These are phyloP conservation scores for Perodicticus potto DNA, from an alignment of 2,797 vertebrate species.

Conservation along the genomic window DNA sequence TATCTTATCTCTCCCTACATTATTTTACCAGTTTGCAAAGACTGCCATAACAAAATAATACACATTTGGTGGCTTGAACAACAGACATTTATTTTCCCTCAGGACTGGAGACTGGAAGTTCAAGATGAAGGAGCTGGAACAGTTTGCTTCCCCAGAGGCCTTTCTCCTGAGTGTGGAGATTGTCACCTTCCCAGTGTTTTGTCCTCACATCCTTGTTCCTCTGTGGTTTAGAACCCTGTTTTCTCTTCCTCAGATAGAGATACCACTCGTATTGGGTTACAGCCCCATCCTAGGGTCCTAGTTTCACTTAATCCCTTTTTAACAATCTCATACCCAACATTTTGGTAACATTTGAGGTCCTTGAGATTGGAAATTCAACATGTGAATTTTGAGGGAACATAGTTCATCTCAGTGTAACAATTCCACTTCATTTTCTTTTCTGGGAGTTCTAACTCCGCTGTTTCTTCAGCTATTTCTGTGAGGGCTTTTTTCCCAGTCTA, in stretches of 20 bases:
- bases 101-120: not conserved
- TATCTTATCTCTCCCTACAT: not conserved
- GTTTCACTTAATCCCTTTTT: not conserved
- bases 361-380: not conserved
- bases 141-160: not conserved
- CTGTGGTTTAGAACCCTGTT: not conserved
- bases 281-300: not conserved
- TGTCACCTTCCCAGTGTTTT: not conserved
- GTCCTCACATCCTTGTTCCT: not conserved
- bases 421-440: not conserved
- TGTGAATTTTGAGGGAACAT: not conserved
- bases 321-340: not conserved
- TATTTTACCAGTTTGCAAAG: not conserved
- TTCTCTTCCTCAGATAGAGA: not conserved
- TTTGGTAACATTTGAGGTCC: not conserved
- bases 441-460: no score
- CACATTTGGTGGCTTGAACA: not conserved
- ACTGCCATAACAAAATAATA: not conserved
- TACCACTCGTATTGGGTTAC: not conserved
- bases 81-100: not conserved
- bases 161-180: not conserved
- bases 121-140: not conserved
- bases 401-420: not conserved
- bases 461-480: not conserved
- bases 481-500: not conserved